Percentiles rank a stretch among this genome's conserved stretches.
Conservation (phyloP, 2,797 vertebrate genomes). For the Monodelphis domestica region DNA sequence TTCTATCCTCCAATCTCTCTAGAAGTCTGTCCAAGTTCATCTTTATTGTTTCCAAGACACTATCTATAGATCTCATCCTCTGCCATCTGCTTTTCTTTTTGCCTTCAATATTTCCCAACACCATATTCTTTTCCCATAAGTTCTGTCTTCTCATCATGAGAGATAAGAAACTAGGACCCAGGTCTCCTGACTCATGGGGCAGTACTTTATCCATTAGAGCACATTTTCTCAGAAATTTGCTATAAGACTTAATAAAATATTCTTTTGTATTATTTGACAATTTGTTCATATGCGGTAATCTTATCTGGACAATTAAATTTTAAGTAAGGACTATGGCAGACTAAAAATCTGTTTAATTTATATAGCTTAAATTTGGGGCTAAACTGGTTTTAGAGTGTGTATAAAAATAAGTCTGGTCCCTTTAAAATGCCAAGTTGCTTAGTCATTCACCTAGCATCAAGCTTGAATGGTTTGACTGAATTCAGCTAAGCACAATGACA, state of each 20-base stretch:
- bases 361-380: conserved; percentile 13
- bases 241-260: conserved; percentile 35
- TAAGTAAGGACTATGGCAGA: conserved; percentile 21
- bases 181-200: not conserved
- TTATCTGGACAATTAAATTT: conserved; percentile 42
- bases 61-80: no score
- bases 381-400: conserved; percentile 52
- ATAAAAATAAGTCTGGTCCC: conserved; percentile 62
- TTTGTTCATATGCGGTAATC: conserved; percentile 14
- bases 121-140: no score
- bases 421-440: conserved; percentile 40
- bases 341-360: conserved; percentile 56
- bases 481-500: not conserved
- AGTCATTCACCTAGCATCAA: conserved; percentile 38
- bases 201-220: not conserved
- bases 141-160: no score
- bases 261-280: conserved; percentile 12
- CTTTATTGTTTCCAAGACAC: no score
- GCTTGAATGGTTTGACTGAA: conserved; percentile 19
- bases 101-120: no score
- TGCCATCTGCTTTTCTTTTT: no score
- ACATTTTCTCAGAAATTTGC: not conserved
- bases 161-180: not conserved
- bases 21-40: no score
- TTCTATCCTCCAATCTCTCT: no score